Base-by-base conservation (phyloP, 2,888 invertebrate genomes). In the Tachina lurida region DNA sequence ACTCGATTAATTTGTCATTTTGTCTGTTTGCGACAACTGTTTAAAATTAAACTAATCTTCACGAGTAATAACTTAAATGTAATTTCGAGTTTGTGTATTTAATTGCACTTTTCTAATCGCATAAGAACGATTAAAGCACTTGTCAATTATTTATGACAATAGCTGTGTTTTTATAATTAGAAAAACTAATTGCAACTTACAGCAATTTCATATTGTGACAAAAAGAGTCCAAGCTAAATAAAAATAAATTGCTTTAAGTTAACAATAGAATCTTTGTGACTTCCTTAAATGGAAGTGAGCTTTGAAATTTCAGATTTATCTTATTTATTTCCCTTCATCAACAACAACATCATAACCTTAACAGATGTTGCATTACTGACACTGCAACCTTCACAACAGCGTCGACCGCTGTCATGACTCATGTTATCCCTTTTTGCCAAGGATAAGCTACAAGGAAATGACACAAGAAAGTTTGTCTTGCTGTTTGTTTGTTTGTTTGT, bases 391-490 rank as follows among this genome's bases (percentile, higher is more conserved):
- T 17, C 43, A 17, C 17, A 19, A 3, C 45, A 19, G 13, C 9
- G 19, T 15, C 1, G 41, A 9, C 17, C 15, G 17, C 15, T 19
- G 5, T 41, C 31, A 58, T 58, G 71, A 12, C 31, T 17, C 22
- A 22, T 75, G 13, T 52, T 63, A 15, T 13, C 13, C 19, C 41
- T 62, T 63, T 39, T 10, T 9, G n/a, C 3, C 10, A 54, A 56
- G 22, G 10, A 39, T 19, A 31, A 56, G 3, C 43, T 17, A 13
- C n/a, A 17, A 39, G 39, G 22, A 45, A 62, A 70, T 54, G 62
- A 60, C 70, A 45, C 7, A 12, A 60, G 39, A 71, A 67, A 49
- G 41, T 62, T 71, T 62, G 43, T 47, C n/a, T 13, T 65, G 31
- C 19, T 73, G 22, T 65, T 10, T 17, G 22, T 10, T 54, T 54